Percentiles rank a stretch among this genome's conserved stretches.
These are phyloP conservation scores for Brevimyrus niger DNA, from an alignment of 2,113 vertebrate species.

Conservation along the genomic window DNA sequence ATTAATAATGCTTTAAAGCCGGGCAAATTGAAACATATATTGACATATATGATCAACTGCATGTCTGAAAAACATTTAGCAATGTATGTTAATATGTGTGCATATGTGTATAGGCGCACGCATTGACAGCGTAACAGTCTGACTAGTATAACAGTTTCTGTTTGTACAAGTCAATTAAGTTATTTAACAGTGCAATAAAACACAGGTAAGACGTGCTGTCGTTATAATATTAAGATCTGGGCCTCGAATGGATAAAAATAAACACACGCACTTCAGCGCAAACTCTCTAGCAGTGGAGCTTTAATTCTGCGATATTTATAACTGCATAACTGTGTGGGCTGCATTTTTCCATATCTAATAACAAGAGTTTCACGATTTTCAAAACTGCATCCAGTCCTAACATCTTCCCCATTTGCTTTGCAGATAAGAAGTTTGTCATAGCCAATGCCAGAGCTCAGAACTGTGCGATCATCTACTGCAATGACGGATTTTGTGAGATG, in stretches of 20 bases:
- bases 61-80: neutral
- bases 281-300: neutral
- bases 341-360: neutral
- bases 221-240: neutral
- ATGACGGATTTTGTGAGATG: conserved; percentile 98
- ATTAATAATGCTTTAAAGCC: neutral
- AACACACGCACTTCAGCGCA: neutral
- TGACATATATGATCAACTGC: neutral
- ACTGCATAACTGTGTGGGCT: neutral
- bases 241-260: neutral
- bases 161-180: neutral
- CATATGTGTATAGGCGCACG: neutral
- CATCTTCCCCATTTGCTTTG: conserved; percentile 33
- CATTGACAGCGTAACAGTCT: neutral
- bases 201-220: neutral
- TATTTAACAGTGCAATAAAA: neutral
- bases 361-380: neutral
- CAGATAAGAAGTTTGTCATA: conserved; percentile 99
- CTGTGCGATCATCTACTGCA: conserved; percentile 98
- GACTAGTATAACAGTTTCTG: neutral
- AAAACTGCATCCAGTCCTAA: conserved; percentile 1
- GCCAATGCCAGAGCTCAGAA: conserved; percentile 97
- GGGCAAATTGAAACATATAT: neutral
- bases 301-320: neutral
- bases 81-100: neutral